Evolutionary conservation across 1,140 invertebrate species (phyloP), one percentile per base, ranked within the genome.

Genomic region (Pseudomyrmex concolor): DNA sequence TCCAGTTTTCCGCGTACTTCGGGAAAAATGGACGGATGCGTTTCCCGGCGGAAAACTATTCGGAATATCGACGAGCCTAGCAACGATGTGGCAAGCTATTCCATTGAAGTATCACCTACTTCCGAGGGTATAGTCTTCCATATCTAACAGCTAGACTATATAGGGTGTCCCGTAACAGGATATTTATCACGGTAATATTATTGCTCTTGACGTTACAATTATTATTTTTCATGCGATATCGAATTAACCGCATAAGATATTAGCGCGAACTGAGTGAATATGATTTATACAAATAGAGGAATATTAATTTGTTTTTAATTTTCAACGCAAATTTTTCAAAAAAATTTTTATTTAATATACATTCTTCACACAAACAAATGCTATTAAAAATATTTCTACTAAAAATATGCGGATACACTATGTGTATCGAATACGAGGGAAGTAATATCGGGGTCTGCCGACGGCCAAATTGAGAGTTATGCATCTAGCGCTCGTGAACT

Each of bases 391-490:
- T 50, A 19, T 71, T 59, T 8, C 13, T 2, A 12, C 54, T 25
- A 25, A 25, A 34, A 71, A 50, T 25, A 8, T 71, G 66, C 15
- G 66, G 57, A 70, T n/a, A 80, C 76, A 80, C 76, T 55, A 54
- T 59, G 43, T 82, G 59, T 84, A 84, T 87, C 84, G 86, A 71
- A 86, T 77, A 51, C 70, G 25, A 57, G 48, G 60, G 12, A 86
- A 55, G 86, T 86, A 87, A 87, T 86, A 87, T 84, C 84, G 54
- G 84, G 4, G 19, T 50, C 59, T 66, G 72, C 71, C 45, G 68
- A 74, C 74, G 86, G 68, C 76, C 67, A 85, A 88, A 88, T 88
- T 87, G 86, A 87, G 86, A 88, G 83, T 88, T 87, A 88, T 88
- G 86, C 71, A 87, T 82, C 86, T 87, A 60, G 43, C 72, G 81